A percentile compares a stretch with the other conserved stretches of the same genome.
Evolutionary conservation across 2,888 invertebrate species (phyloP).

Genomic region (Oegoconia quadripuncta): DNA sequence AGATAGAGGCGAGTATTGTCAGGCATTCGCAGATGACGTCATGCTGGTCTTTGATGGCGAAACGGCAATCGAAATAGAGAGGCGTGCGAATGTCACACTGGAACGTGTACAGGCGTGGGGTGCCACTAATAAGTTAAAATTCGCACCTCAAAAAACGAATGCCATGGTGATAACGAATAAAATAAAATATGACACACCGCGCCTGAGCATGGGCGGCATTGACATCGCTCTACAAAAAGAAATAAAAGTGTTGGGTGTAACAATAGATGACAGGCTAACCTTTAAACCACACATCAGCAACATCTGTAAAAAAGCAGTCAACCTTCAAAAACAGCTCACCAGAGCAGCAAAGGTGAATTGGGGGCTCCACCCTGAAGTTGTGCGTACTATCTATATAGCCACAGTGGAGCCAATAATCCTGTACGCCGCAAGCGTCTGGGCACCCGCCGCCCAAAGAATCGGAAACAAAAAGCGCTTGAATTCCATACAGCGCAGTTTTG

Average conservation of each 20-base stretch:
- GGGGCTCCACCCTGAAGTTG: too few relatives aligned
- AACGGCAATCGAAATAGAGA: neutral
- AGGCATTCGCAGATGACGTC: too few relatives aligned
- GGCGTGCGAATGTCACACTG: neutral
- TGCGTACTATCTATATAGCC: too few relatives aligned
- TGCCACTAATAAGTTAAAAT: neutral
- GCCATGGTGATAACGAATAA: neutral
- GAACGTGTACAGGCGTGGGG: neutral
- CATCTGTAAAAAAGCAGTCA: too few relatives aligned
- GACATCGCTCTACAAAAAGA: neutral
- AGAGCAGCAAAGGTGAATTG: too few relatives aligned
- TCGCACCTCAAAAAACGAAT: neutral
- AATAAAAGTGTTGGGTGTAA: slow-evolving; percentile 6
- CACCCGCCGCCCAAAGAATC: too few relatives aligned
- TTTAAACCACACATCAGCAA: neutral
- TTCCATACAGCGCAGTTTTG: too few relatives aligned
- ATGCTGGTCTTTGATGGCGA: neutral
- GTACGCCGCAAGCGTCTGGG: neutral
- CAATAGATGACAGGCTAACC: slow-evolving; percentile 5
- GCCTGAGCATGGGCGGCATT: neutral
- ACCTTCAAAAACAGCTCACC: too few relatives aligned
- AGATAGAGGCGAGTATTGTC: too few relatives aligned
- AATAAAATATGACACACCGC: neutral
- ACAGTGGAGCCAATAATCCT: neutral
- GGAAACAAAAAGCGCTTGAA: too few relatives aligned